A percentile compares a stretch with the other conserved stretches of the same genome.
Conservation (phyloP, 2,113 vertebrate genomes). For the Dendrocopos noguchii region DNA sequence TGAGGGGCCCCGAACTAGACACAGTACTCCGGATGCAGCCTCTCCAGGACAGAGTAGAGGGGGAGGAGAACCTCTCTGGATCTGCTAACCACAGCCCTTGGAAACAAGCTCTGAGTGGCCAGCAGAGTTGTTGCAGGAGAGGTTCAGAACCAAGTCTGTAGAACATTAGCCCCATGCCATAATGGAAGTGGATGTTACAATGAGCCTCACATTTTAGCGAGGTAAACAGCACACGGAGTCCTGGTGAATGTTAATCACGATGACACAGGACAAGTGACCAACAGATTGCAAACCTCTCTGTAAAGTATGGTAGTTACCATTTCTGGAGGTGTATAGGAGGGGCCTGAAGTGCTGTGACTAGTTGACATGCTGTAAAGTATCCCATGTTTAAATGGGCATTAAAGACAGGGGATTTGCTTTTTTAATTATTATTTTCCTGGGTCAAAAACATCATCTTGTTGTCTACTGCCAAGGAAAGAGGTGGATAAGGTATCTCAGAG, state of each 20-base stretch:
- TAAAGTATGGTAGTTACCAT: not conserved
- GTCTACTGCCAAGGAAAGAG: not conserved
- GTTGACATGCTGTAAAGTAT: not conserved
- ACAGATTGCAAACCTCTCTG: not conserved
- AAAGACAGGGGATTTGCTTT: accelerated
- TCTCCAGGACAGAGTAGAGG: no score
- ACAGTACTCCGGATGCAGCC: no score
- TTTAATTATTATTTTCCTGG: not conserved
- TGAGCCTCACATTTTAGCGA: not conserved
- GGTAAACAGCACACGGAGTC: not conserved
- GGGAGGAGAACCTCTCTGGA: no score
- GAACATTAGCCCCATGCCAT: accelerated
- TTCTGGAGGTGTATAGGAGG: not conserved
- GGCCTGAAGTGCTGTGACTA: not conserved
- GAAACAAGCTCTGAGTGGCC: not conserved
- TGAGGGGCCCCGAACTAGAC: no score
- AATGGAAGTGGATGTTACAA: not conserved
- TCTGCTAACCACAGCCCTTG: not conserved
- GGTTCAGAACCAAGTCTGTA: not conserved
- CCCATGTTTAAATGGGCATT: not conserved
- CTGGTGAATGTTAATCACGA: not conserved
- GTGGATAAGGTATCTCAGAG: not conserved
- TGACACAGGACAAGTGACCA: not conserved
- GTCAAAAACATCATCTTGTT: not conserved
- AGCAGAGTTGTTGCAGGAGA: not conserved